phyloP scores from a whole-genome alignment of 2,113 vertebrate species.

The Setophaga petechia region DNA sequence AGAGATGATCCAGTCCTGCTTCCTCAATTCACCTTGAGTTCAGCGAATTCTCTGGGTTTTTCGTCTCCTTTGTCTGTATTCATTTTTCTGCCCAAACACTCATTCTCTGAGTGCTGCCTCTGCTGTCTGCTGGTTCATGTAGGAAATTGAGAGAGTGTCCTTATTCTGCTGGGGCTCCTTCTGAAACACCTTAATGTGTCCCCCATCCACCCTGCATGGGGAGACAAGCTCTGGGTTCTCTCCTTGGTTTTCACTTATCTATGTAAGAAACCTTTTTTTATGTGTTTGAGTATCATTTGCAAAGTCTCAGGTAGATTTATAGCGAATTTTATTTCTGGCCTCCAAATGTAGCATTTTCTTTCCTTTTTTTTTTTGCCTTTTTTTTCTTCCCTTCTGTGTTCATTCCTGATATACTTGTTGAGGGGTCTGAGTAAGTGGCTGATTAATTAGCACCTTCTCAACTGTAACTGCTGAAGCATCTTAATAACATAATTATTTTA shows the following conservation, averaged over 20 bases:
- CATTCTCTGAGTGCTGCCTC: neutral
- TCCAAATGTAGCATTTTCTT: neutral
- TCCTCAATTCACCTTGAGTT: neutral
- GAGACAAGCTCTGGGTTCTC: neutral
- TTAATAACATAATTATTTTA: neutral
- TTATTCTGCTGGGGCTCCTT: neutral
- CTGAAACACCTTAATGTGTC: neutral
- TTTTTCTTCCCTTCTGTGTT: neutral
- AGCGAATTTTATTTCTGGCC: neutral
- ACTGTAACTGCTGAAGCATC: neutral
- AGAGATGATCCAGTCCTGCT: neutral
- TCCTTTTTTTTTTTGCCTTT: accelerated
- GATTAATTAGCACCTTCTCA: neutral
- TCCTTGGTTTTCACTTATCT: neutral
- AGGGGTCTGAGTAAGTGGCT: neutral
- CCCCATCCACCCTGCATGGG: neutral
- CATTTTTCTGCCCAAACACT: neutral
- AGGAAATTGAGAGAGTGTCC: neutral
- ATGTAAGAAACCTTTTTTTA: neutral
- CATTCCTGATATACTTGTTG: neutral
- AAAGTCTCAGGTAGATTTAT: neutral
- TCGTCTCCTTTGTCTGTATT: neutral
- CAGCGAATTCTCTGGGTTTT: neutral
- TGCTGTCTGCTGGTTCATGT: neutral
- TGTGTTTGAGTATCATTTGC: neutral